Percentiles rank a stretch among this genome's conserved stretches.
Evolutionary conservation across 2,888 invertebrate genomes (phyloP).

Genomic region (Lydus trimaculatus): DNA sequence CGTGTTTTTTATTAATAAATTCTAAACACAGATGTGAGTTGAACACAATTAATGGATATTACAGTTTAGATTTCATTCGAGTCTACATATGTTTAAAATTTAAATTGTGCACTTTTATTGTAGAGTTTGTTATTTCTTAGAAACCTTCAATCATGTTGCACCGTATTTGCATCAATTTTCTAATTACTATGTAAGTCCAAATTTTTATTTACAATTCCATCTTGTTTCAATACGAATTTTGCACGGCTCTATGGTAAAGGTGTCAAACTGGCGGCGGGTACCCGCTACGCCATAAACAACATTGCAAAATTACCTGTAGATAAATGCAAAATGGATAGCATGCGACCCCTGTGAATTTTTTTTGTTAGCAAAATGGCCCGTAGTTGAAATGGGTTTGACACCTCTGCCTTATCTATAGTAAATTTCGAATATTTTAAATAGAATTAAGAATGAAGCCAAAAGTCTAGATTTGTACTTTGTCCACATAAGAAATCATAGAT

Average conservation of each 20-base stretch:
- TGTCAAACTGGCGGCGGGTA: too few species aligned
- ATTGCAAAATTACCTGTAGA: too few species aligned
- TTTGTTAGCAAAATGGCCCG: too few species aligned
- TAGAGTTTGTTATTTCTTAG: neutral
- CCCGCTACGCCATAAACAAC: too few species aligned
- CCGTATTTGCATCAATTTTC: slow-evolving; percentile 16
- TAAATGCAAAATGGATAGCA: too few species aligned
- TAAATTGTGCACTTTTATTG: neutral
- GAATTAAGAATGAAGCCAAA: too few species aligned
- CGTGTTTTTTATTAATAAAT: neutral
- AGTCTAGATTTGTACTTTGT: neutral
- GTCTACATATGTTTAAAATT: neutral
- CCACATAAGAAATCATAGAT: neutral
- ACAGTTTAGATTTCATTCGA: neutral
- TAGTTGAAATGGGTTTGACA: too few species aligned
- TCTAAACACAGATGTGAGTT: neutral
- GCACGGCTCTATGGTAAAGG: too few species aligned
- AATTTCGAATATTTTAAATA: neutral
- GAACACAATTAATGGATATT: neutral
- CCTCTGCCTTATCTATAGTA: neutral
- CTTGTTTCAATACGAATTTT: too few species aligned
- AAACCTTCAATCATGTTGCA: slow-evolving; percentile 16
- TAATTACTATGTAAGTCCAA: slow-evolving; percentile 21
- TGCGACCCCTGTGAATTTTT: too few species aligned
- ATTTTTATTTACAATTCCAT: too few species aligned